Conservation (phyloP, 2,888 invertebrate genomes). For the Nomada flava region DNA sequence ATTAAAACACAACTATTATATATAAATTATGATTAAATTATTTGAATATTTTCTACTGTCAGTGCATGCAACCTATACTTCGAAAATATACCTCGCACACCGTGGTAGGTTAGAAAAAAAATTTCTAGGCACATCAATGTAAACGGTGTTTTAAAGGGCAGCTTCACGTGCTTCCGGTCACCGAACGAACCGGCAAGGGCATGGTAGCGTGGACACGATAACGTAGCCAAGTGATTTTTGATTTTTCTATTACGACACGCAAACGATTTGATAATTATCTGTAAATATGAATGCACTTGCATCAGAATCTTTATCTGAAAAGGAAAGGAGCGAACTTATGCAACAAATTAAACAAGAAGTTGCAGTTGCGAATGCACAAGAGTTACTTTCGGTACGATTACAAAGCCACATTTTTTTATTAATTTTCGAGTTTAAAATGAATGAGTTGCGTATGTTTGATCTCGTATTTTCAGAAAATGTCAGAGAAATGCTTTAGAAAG, state of each 20-base stretch:
- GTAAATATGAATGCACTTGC: slow-evolving; percentile 86
- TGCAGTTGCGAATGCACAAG: slow-evolving; percentile 96
- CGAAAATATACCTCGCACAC: not conserved
- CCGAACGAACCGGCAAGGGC: slow-evolving; percentile 37
- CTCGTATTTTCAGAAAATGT: slow-evolving; percentile 91
- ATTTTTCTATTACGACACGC: slow-evolving; percentile 1
- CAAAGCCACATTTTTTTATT: slow-evolving; percentile 57
- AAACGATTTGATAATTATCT: slow-evolving; percentile 18
- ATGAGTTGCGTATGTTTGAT: slow-evolving; percentile 43
- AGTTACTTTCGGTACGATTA: slow-evolving; percentile 91
- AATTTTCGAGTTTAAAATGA: slow-evolving; percentile 44
- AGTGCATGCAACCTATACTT: not conserved
- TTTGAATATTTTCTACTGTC: not conserved
- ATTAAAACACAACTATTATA: too few species aligned
- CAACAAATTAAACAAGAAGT: slow-evolving; percentile 98
- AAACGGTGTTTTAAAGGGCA: slow-evolving; percentile 30
- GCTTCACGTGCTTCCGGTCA: slow-evolving; percentile 66
- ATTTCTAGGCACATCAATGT: not conserved
- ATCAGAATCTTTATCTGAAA: slow-evolving; percentile 86
- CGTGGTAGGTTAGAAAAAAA: not conserved
- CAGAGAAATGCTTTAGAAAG: slow-evolving; percentile 98
- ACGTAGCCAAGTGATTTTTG: slow-evolving; percentile 28
- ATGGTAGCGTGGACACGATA: slow-evolving; percentile 12
- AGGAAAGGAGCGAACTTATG: slow-evolving; percentile 95
- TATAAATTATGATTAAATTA: too few species aligned